Conservation (phyloP, 2,888 invertebrate genomes). For the Nephrocerus scutellatus region DNA sequence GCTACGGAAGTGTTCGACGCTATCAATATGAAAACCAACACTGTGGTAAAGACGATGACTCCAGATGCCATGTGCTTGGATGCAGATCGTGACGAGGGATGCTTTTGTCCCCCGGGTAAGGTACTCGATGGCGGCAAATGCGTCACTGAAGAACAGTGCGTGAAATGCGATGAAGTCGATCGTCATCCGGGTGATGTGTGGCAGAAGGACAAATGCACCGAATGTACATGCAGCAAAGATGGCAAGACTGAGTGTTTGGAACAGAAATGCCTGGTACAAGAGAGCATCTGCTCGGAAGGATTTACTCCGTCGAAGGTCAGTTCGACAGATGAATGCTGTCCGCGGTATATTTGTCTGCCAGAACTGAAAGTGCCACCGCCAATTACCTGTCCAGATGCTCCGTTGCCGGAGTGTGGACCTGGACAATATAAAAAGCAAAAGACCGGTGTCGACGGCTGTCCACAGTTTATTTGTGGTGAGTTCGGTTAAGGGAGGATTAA, state of each 20-base stretch:
- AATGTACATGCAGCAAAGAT: constrained; percentile 58
- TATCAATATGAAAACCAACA: constrained; percentile 34
- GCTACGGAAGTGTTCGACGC: constrained; percentile 34
- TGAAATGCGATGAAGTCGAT: constrained; percentile 66
- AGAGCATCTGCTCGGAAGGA: constrained; percentile 58
- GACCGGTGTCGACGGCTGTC: constrained; percentile 59
- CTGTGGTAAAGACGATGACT: constrained; percentile 31
- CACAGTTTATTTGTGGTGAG: constrained; percentile 66
- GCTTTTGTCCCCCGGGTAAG: constrained; percentile 73
- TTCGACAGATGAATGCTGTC: constrained; percentile 60
- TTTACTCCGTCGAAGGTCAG: constrained; percentile 51
- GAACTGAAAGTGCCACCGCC: constrained; percentile 48
- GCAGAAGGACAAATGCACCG: constrained; percentile 64
- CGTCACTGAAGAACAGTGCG: constrained; percentile 59
- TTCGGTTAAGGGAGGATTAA: constrained; percentile 3
- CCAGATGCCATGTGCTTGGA: constrained; percentile 47
- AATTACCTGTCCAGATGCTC: constrained; percentile 57
- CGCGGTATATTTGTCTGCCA: constrained; percentile 60
- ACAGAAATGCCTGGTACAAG: constrained; percentile 52
- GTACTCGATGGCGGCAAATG: constrained; percentile 67
- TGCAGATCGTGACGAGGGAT: constrained; percentile 60
- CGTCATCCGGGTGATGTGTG: constrained; percentile 60
- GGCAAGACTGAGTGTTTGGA: constrained; percentile 58
- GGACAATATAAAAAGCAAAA: constrained; percentile 65
- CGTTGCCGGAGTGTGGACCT: constrained; percentile 62